Conservation (phyloP, 2,888 invertebrate species). For the Agapostemon virescens region DNA sequence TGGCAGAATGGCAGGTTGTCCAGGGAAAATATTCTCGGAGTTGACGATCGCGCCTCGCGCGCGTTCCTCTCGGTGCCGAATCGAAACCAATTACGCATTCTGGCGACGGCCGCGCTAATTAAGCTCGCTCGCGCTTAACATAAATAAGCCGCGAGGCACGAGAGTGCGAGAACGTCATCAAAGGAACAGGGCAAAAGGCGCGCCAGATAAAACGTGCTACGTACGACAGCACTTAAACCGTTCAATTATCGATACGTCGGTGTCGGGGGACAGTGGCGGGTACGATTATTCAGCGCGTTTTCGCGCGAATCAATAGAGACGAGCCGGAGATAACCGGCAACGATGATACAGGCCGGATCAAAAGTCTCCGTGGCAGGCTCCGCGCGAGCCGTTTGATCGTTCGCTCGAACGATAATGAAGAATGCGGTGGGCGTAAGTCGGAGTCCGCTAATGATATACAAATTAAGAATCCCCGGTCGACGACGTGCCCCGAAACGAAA, state of each 20-base stretch:
- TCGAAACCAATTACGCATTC: slow-evolving; percentile 68
- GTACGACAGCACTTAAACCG: slow-evolving; percentile 48
- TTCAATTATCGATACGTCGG: slow-evolving; percentile 55
- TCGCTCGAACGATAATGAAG: slow-evolving; percentile 48
- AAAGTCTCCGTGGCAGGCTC: slow-evolving; percentile 6
- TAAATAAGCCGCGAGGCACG: slow-evolving; percentile 55
- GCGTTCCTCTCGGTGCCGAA: slow-evolving; percentile 49
- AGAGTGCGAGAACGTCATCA: slow-evolving; percentile 31
- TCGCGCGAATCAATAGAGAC: slow-evolving; percentile 33
- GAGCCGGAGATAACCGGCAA: slow-evolving; percentile 12
- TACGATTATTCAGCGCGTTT: slow-evolving; percentile 34
- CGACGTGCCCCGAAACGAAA: neutral
- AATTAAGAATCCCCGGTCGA: slow-evolving; percentile 36
- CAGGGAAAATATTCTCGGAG: slow-evolving; percentile 3
- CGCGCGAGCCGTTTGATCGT: slow-evolving; percentile 42
- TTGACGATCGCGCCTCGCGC: neutral
- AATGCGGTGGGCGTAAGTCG: slow-evolving; percentile 38
- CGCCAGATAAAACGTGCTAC: slow-evolving; percentile 36
- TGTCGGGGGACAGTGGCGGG: slow-evolving; percentile 12
- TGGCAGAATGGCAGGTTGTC: neutral
- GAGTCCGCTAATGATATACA: slow-evolving; percentile 41
- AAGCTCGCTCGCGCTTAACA: slow-evolving; percentile 53
- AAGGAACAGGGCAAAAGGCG: slow-evolving; percentile 48
- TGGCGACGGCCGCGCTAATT: slow-evolving; percentile 59
- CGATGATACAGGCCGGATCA: neutral